Evolutionary conservation across 2,888 invertebrate species (phyloP), one percentile per base, ranked within the genome.

Genomic region (Hypena proboscidalis): DNA sequence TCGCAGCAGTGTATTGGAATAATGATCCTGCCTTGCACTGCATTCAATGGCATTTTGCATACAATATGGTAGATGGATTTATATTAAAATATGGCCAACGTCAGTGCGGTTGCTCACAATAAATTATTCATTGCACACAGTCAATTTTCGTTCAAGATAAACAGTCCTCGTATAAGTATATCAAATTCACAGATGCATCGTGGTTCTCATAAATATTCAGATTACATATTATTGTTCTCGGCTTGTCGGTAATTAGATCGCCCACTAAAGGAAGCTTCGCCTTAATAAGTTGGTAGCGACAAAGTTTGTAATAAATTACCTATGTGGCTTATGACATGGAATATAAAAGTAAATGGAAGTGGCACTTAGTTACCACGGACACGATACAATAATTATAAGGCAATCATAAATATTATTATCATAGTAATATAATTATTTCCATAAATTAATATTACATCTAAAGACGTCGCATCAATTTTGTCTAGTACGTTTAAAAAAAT

Each of bases 21-120:
- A 90, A 90, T 89, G 89, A 90, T 89, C 84, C 89, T 73, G 82
- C 70, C 85, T 83, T 85, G 87, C 85, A 85, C 86, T 78, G 90
- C 81, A 86, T 90, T 90, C 89, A 90, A 90, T 90, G 84, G 85
- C 80, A 88, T 90, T 90, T 90, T 90, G 90, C 90, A 90, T 90
- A 90, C 90, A 90, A 90, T 90, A 89, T 87, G 85, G 82, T 83
- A 81, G 88, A 90, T 87, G 88, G 87, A 87, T 90, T 89, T 89
- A 88, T 90, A 90, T 89, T 90, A 89, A 90, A 87, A 88, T 89
- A 90, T 90, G 86, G 85, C 83, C 67, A 84, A 85, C 85, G 87
- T 89, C 89, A 90, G 80, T 80, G 76, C 80, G 84, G 86, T 85
- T 86, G 85, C 80, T 83, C 74, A 85, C 80, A 76, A 90, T 90